phyloP scores from a whole-genome alignment of 92 coral and sea anemone genomes.

The Palythoa caribaeorum region DNA sequence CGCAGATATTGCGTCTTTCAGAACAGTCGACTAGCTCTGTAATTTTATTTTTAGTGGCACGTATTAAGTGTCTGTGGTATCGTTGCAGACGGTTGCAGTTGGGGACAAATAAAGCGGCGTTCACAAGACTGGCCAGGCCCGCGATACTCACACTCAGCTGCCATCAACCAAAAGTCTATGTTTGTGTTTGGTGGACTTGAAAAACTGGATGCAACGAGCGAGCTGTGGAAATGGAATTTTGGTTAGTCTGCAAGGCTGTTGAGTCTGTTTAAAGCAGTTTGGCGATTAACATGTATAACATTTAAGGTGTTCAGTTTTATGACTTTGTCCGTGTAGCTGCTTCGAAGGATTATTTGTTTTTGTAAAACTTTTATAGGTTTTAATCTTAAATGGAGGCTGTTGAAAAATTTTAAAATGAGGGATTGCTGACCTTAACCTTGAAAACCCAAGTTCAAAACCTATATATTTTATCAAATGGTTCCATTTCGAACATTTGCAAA shows the following conservation, averaged over 20 bases:
- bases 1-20: background rate
- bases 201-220: slow-evolving; percentile 79
- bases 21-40: background rate
- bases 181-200: slow-evolving; percentile 93
- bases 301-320: no score
- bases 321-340: no score
- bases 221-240: slow-evolving; percentile 96
- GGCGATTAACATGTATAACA: background rate
- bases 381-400: no score
- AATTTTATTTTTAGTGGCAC: background rate
- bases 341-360: no score
- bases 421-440: no score
- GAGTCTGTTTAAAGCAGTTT: background rate
- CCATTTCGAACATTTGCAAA: no score
- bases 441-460: no score
- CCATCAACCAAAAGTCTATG: slow-evolving; percentile 83
- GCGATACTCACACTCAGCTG: slow-evolving; percentile 96
- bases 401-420: no score
- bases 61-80: background rate
- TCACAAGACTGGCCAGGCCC: slow-evolving; percentile 84
- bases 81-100: slow-evolving; percentile 64
- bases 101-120: slow-evolving; percentile 74
- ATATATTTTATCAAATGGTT: no score
- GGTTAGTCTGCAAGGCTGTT: slow-evolving; percentile 59
- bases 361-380: no score